Percentiles rank a stretch among this genome's conserved stretches.
Evolutionary conservation across 2,797 vertebrate genomes (phyloP).

Genomic region (Sparus aurata): DNA sequence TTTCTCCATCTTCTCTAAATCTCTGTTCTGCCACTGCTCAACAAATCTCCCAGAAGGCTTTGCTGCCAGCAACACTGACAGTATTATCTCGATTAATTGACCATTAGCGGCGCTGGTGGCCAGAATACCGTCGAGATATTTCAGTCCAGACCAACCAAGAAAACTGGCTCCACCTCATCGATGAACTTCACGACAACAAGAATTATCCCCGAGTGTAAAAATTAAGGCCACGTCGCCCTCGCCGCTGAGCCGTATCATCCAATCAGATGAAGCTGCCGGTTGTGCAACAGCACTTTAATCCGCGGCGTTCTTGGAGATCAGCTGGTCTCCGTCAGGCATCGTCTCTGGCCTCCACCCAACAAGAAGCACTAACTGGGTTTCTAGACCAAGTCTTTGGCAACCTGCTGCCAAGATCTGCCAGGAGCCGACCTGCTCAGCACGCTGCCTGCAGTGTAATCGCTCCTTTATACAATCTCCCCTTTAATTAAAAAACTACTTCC

Average conservation of each 20-base stretch:
- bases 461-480: conserved; percentile 13
- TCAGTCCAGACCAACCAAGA: not conserved
- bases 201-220: conserved; percentile 2
- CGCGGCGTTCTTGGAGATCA: conserved; percentile 27
- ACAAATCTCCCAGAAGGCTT: too few relatives aligned
- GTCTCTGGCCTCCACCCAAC: conserved; percentile 46
- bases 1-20: too few relatives aligned
- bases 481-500: not conserved
- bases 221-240: not conserved
- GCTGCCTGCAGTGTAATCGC: not conserved
- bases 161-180: not conserved
- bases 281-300: conserved; percentile 46
- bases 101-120: too few relatives aligned
- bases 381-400: conserved; percentile 45
- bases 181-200: not conserved
- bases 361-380: conserved; percentile 58
- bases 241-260: not conserved
- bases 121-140: not conserved
- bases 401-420: conserved; percentile 30
- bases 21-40: too few relatives aligned
- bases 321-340: conserved; percentile 26
- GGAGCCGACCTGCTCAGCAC: conserved; percentile 25
- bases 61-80: too few relatives aligned
- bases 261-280: conserved; percentile 29
- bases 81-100: too few relatives aligned